These are phyloP conservation scores for Lacerta bilineata DNA, from an alignment of 2,797 vertebrate species.

Conservation along the genomic window DNA sequence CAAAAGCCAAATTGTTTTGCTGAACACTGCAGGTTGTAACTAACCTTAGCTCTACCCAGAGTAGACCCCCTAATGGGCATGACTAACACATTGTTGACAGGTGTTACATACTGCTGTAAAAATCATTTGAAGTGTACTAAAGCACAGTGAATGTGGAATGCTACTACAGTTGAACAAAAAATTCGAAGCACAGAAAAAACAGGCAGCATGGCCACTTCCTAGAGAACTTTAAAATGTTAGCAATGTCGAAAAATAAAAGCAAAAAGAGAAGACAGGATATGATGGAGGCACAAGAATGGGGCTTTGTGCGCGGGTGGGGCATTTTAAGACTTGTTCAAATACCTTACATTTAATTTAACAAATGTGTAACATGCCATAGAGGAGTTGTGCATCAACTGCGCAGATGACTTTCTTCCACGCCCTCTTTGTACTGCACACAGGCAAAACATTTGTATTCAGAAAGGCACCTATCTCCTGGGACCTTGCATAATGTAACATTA, in stretches of 20 bases:
- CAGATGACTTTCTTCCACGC: constrained; percentile 1
- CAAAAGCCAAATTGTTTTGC: neutral
- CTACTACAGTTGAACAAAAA: neutral
- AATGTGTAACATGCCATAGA: neutral
- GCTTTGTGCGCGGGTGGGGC: neutral
- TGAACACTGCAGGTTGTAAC: neutral
- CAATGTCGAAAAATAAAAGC: neutral
- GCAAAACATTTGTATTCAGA: constrained; percentile 39
- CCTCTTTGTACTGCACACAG: constrained; percentile 27
- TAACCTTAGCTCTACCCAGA: too few species aligned
- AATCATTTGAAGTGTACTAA: neutral
- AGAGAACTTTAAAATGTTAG: neutral
- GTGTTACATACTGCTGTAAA: neutral
- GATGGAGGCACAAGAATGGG: neutral
- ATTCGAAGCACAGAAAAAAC: neutral
- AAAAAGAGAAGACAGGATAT: neutral
- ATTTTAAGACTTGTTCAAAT: neutral
- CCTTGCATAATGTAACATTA: neutral
- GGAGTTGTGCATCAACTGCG: neutral
- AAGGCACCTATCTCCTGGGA: constrained; percentile 21
- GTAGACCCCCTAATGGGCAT: too few species aligned
- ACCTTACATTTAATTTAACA: neutral
- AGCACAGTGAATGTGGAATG: neutral
- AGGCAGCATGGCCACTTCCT: neutral
- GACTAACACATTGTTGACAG: neutral